Conservation (phyloP, 2,888 invertebrate species). For the Diachrysia chrysitis region DNA sequence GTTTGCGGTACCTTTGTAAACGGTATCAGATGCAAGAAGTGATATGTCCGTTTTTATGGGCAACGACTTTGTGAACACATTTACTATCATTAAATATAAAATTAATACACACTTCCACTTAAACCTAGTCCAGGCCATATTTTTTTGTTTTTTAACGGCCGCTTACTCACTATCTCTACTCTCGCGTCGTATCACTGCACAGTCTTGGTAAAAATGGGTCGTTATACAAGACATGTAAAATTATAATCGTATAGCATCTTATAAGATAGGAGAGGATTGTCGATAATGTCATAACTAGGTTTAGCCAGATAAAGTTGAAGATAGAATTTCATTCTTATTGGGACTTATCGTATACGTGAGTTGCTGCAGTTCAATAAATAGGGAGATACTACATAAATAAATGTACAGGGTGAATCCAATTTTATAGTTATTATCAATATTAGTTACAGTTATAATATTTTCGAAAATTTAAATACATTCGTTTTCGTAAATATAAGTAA, state of each 20-base stretch:
- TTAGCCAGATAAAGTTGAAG: conserved; percentile 58
- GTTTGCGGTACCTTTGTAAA: conserved; percentile 46
- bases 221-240: conserved; percentile 26
- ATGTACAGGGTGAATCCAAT: not conserved
- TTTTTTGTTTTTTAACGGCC: conserved; percentile 60
- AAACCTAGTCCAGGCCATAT: conserved; percentile 75
- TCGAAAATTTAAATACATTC: no score
- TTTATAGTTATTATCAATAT: not conserved
- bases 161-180: conserved; percentile 57
- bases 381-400: conserved; percentile 27
- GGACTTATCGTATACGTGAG: conserved; percentile 28
- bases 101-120: conserved; percentile 71
- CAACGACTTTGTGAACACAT: conserved; percentile 67
- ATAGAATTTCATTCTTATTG: conserved; percentile 27
- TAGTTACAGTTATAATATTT: no score
- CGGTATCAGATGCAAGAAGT: conserved; percentile 43
- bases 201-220: conserved; percentile 60
- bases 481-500: no score
- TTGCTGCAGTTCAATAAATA: conserved; percentile 12
- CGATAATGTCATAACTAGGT: conserved; percentile 66
- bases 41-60: conserved; percentile 60
- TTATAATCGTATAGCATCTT: conserved; percentile 35
- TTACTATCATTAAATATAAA: conserved; percentile 62
- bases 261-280: conserved; percentile 46
- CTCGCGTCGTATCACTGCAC: conserved; percentile 65